phyloP scores from a whole-genome alignment of 2,797 vertebrate genomes.

The Acanthis flammea region DNA sequence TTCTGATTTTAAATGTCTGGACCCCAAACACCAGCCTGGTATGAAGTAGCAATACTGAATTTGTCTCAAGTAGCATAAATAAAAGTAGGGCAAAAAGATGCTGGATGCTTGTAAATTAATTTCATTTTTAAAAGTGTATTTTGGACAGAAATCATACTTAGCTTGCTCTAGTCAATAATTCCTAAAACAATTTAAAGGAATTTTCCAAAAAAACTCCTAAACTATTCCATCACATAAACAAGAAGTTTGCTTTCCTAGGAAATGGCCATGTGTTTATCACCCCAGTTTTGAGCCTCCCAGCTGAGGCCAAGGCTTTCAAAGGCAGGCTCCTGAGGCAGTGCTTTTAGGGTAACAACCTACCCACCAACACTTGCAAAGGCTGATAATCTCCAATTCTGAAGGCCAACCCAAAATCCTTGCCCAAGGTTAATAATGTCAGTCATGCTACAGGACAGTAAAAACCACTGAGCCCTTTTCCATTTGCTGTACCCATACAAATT shows the following conservation, averaged over 20 bases:
- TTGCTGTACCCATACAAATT: neutral
- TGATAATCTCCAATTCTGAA: neutral
- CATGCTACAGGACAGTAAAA: neutral
- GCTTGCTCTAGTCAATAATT: neutral
- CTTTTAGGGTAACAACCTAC: neutral
- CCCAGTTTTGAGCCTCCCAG: neutral
- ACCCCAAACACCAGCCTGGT: rapidly evolving
- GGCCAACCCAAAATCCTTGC: neutral
- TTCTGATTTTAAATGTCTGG: neutral
- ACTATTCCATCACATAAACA: neutral
- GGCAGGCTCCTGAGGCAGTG: neutral
- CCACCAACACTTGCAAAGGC: neutral
- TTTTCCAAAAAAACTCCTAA: neutral
- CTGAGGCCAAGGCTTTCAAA: neutral
- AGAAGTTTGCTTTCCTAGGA: neutral
- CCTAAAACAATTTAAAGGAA: neutral
- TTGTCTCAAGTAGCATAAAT: neutral
- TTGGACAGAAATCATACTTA: neutral
- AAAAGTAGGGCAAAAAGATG: neutral
- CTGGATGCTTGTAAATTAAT: neutral
- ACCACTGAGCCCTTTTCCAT: neutral
- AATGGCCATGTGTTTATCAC: neutral
- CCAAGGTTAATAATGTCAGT: neutral
- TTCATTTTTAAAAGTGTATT: neutral
- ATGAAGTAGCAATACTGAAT: neutral